These are phyloP conservation scores for Xanthorhoe designata DNA, from an alignment of 2,888 invertebrate species.

Conservation along the genomic window DNA sequence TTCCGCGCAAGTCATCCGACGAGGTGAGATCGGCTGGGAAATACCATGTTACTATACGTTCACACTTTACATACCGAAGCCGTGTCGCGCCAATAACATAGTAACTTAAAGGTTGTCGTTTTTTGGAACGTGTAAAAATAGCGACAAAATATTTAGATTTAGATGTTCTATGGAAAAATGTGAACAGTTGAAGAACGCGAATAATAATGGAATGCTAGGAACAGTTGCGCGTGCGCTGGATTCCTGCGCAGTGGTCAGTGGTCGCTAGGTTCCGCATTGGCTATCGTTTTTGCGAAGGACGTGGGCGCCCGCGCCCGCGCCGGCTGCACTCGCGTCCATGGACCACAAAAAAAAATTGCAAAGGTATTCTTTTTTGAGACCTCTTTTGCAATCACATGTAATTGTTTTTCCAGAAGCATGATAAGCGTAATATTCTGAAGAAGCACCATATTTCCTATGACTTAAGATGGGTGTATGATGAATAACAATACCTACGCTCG, in stretches of 20 bases:
- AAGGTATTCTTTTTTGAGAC: neutral
- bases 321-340: constrained; percentile 37
- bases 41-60: constrained; percentile 76
- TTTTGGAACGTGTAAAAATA: constrained; percentile 17
- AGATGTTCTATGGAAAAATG: constrained; percentile 46
- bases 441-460: too few relatives aligned
- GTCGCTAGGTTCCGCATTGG: constrained; percentile 70
- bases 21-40: constrained; percentile 84
- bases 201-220: constrained; percentile 67
- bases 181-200: constrained; percentile 53
- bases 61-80: constrained; percentile 64
- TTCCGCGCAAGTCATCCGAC: constrained; percentile 83
- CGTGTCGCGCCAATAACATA: constrained; percentile 62
- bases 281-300: constrained; percentile 58
- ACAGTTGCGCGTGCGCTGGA: constrained; percentile 68
- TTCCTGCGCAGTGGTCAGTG: constrained; percentile 58
- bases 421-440: too few relatives aligned
- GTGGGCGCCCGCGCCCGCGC: constrained; percentile 54
- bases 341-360: constrained; percentile 18
- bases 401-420: neutral
- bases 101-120: constrained; percentile 19
- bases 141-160: constrained; percentile 5
- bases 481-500: too few relatives aligned
- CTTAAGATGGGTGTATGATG: too few relatives aligned
- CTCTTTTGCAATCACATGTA: neutral